These are phyloP conservation scores for Eutolmus rufibarbis DNA, from an alignment of 2,888 invertebrate species.

Conservation along the genomic window DNA sequence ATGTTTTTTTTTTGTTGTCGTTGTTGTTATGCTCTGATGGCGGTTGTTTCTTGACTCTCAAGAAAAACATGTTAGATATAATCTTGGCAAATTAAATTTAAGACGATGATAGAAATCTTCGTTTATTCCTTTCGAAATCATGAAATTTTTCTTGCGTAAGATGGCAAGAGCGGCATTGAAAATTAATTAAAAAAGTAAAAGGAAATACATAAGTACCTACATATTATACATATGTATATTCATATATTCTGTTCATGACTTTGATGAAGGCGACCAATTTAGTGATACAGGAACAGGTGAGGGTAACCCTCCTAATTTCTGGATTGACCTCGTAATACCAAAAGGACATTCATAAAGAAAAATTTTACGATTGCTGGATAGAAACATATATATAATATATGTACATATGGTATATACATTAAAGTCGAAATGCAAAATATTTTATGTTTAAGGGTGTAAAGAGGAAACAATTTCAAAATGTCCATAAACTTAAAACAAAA, in stretches of 20 bases:
- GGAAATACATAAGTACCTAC: too few species aligned
- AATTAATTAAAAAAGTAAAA: neutral
- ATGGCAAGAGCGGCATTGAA: neutral
- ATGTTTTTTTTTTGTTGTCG: neutral
- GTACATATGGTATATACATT: too few species aligned
- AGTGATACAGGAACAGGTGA: neutral
- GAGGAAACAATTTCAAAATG: too few species aligned
- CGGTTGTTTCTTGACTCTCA: neutral
- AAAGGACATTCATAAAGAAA: neutral
- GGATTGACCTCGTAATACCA: neutral
- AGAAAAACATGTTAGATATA: conserved; percentile 19
- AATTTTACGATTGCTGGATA: too few species aligned
- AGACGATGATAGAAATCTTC: neutral
- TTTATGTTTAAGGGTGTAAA: too few species aligned
- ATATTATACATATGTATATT: neutral
- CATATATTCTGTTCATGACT: neutral
- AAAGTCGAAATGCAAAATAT: too few species aligned
- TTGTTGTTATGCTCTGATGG: neutral
- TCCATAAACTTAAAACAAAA: too few species aligned
- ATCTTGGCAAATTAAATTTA: conserved; percentile 42
- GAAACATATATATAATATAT: too few species aligned
- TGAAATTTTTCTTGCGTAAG: neutral
- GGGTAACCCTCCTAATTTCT: neutral
- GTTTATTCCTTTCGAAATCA: neutral
- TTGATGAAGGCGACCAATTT: neutral